Evolutionary conservation across 2,113 vertebrate species (phyloP), one percentile per base, ranked within the genome.

Genomic region (Epinephelus fuscoguttatus): DNA sequence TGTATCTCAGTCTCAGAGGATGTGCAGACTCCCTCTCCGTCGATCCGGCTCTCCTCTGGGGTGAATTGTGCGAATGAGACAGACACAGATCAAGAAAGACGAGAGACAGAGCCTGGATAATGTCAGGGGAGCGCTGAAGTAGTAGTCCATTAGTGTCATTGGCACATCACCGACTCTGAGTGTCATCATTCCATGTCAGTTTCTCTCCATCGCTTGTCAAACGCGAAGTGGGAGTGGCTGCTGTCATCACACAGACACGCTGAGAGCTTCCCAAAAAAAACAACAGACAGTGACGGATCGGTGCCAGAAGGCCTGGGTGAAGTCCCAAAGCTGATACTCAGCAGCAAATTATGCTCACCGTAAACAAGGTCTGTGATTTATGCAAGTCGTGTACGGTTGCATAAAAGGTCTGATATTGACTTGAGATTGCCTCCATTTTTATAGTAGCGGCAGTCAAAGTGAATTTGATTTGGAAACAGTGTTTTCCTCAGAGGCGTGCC

Each of bases 131-230:
- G 50, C 19, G 5, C 63, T 13, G 68, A 45, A 91, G 86, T 70
- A 74, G 70, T 45, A 76, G 91, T 93, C 91, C 81, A 91, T 94
- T 92, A 93, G 83, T 91, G 92, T 93, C 87, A 92, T 13, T 7
- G 57, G 80, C 70, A 37, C 27, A 84, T 92, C 94, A 90, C 79
- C 47, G 62, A 78, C 73, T 88, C 67, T 7, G 76, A 78, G 78
- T 81, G 84, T 92, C 84, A 90, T 85, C 53, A 61, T 84, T 76
- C 85, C 71, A 50, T 70, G 90, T 89, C 90, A 89, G 62, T 80
- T 88, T 84, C 77, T 75, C 74, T 55, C 80, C 64, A 53, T 81
- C 21, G 57, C 92, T 88, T 89, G 73, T 90, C 86, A 91, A 84
- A 75, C 63, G 84, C 72, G 69, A 66, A 49, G 72, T 56, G 49